phyloP scores from a whole-genome alignment of 2,888 invertebrate species.

The Chrysomela aeneicollis region DNA sequence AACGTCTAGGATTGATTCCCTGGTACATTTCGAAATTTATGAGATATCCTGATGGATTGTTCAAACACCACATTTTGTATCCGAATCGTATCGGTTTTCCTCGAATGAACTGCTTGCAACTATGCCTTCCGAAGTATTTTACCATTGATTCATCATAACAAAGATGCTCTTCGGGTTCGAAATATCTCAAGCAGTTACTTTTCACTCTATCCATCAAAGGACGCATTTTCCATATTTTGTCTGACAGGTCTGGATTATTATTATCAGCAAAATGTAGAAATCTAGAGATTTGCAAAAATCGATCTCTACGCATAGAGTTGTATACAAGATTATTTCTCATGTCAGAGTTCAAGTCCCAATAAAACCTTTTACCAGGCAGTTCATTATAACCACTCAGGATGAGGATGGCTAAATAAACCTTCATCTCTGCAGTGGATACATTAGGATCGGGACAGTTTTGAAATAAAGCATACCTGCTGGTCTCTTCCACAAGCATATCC shows the following conservation, averaged over 20 bases:
- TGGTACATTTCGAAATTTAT: slow-evolving; percentile 27
- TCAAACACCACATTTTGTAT: slow-evolving; percentile 1
- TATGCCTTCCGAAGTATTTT: not conserved
- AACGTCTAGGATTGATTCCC: slow-evolving; percentile 14
- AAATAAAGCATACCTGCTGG: slow-evolving; percentile 8
- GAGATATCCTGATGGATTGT: slow-evolving; percentile 24
- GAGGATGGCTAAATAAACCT: not conserved
- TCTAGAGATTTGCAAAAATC: not conserved
- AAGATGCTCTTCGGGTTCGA: slow-evolving; percentile 1
- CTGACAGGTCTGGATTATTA: not conserved
- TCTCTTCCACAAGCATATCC: not conserved
- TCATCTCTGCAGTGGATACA: not conserved
- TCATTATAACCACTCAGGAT: not conserved
- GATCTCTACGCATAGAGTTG: not conserved
- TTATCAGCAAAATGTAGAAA: not conserved
- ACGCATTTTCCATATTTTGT: not conserved
- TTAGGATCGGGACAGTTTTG: slow-evolving; percentile 7
- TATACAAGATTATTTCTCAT: not conserved
- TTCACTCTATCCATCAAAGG: not conserved
- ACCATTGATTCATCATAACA: too few relatives aligned
- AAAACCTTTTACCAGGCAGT: not conserved
- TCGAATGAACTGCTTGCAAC: not conserved
- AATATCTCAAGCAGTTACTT: not conserved
- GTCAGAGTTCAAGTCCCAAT: not conserved
- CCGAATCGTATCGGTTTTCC: not conserved